Percentiles rank a stretch among this genome's conserved stretches.
These are phyloP conservation scores for Ptychoptera contaminata DNA, from an alignment of 2,888 invertebrate species.

Conservation along the genomic window DNA sequence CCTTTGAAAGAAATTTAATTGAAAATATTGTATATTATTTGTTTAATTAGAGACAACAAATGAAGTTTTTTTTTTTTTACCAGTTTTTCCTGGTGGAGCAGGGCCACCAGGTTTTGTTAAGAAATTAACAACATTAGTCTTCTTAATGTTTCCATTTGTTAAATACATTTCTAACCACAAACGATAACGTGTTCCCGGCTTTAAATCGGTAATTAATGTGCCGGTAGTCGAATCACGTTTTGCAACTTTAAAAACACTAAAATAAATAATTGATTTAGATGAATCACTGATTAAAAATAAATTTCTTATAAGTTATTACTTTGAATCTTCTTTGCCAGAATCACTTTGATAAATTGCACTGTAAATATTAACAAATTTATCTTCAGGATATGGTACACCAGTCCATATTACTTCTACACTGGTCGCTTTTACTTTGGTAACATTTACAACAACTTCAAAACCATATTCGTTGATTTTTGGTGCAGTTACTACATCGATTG, in stretches of 20 bases:
- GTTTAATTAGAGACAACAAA: background rate
- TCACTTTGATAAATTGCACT: constrained; percentile 69
- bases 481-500: constrained; percentile 53
- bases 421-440: constrained; percentile 56
- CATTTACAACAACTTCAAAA: constrained; percentile 64
- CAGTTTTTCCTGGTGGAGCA: constrained; percentile 31
- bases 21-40: too few relatives aligned
- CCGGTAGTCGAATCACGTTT: constrained; percentile 53
- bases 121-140: constrained; percentile 78
- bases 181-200: constrained; percentile 67
- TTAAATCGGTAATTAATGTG: constrained; percentile 48
- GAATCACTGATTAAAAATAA: constrained; percentile 15
- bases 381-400: constrained; percentile 76
- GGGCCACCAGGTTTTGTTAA: constrained; percentile 59
- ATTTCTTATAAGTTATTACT: background rate
- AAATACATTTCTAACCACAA: constrained; percentile 81
- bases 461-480: constrained; percentile 61
- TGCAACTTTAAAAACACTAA: constrained; percentile 55
- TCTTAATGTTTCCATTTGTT: constrained; percentile 78
- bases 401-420: constrained; percentile 67
- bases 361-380: constrained; percentile 80
- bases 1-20: constrained; percentile 21
- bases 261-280: too few relatives aligned
- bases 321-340: constrained; percentile 50
- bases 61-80: constrained; percentile 15